Base-by-base conservation (phyloP, 1,140 invertebrate genomes). In the Eueides isabella region DNA sequence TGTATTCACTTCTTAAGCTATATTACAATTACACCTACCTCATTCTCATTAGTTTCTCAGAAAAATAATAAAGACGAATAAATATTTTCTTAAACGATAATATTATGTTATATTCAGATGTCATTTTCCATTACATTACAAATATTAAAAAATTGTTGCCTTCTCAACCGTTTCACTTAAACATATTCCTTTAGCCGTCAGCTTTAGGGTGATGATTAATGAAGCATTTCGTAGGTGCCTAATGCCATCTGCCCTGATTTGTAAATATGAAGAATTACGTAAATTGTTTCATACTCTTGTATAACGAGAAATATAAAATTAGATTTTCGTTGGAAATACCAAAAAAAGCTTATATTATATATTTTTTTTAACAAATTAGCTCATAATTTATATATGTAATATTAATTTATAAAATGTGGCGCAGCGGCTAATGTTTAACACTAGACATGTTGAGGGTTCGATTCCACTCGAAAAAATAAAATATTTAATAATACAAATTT, bases 171-270 rank as follows among this genome's bases (percentile, higher is more conserved):
- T 87, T 85, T 84, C 80, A 85, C 74, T 88, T 86, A 85, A 89
- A 89, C 85, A 87, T 86, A 87, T 86, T 87, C 86, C 82, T 90
- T 86, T 86, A 81, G 79, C 83, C 83, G 78, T 71, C 71, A 80
- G 82, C 80, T 80, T 90, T 86, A 75, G 81, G 84, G 82, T 70
- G 83, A 88, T 92, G 88, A 91, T 91, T 89, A 90, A 92, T 92
- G 87, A 86, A 88, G 62, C 86, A 80, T 83, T 75, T 74, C 77
- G 78, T 74, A 79, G 80, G 77, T 81, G 77, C 77, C 79, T 83
- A 76, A 76, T 78, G 67, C 66, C 80, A 71, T 80, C 80, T 82
- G 78, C 79, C 80, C 84, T 81, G 81, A 84, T 81, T 83, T 77
- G 81, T 79, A 77, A 77, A 83, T 86, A 26, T 55, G 19, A 12